phyloP scores from a whole-genome alignment of 1,140 invertebrate species.

The Carposina sasakii region DNA sequence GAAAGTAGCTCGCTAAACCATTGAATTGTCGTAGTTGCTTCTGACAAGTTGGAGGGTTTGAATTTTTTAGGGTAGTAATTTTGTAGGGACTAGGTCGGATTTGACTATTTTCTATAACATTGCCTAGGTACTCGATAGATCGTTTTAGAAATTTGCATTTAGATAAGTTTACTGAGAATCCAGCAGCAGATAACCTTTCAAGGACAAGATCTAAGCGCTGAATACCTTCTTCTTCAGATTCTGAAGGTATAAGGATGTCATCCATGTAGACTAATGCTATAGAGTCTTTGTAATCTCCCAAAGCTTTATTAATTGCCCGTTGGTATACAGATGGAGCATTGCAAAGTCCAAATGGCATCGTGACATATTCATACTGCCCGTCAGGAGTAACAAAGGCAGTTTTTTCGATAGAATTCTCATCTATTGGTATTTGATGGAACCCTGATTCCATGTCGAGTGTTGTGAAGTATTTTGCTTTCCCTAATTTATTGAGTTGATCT shows the following conservation, averaged over 20 bases:
- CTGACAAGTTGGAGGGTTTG: conserved; percentile 13
- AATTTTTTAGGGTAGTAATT: conserved; percentile 16
- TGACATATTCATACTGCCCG: conserved; percentile 36
- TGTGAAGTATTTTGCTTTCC: conserved; percentile 30
- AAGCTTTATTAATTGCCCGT: conserved; percentile 48
- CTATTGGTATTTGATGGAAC: conserved; percentile 44
- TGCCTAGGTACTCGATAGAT: conserved; percentile 31
- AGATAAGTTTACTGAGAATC: conserved; percentile 26
- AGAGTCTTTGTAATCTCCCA: conserved; percentile 23
- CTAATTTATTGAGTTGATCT: conserved; percentile 54
- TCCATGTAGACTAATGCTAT: conserved; percentile 25
- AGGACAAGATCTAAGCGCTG: conserved; percentile 14
- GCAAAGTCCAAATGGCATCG: conserved; percentile 40
- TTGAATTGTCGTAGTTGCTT: conserved; percentile 43
- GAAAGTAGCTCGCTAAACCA: conserved; percentile 54
- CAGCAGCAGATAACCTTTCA: conserved; percentile 15
- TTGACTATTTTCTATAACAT: conserved; percentile 15
- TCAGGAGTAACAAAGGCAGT: conserved; percentile 42
- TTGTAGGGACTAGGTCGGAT: conserved; percentile 18
- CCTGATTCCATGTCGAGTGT: conserved; percentile 55
- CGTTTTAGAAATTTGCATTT: conserved; percentile 30
- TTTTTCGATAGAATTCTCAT: conserved; percentile 26
- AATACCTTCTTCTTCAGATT: conserved; percentile 19
- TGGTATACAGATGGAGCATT: conserved; percentile 45
- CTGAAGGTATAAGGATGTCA: conserved; percentile 21